Evolutionary conservation across 2,797 vertebrate species (phyloP).

Genomic region (Rhodeus uyekii): DNA sequence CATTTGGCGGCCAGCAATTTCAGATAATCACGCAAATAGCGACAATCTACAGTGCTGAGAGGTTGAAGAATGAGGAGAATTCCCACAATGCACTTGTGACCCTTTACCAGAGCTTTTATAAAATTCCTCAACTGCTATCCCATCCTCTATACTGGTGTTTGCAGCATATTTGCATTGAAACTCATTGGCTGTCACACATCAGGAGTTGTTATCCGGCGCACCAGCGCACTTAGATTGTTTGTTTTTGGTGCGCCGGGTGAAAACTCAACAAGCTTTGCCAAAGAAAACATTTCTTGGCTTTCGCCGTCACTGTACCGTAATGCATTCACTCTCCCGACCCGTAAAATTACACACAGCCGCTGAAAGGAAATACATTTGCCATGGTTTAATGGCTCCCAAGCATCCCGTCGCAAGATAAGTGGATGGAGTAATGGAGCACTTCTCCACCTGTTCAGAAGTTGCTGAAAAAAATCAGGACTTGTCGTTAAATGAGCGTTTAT

Average conservation of each 20-base stretch:
- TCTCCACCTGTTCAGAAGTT: conserved; percentile 39
- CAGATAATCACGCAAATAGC: conserved; percentile 23
- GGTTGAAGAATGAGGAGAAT: conserved; percentile 10
- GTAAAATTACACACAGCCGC: conserved; percentile 51
- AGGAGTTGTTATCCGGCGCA: conserved; percentile 66
- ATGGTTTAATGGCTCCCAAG: conserved; percentile 45
- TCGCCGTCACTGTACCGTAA: conserved; percentile 42
- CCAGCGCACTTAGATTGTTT: conserved; percentile 64
- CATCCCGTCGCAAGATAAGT: conserved; percentile 41
- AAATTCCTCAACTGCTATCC: conserved; percentile 46
- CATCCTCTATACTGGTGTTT: conserved; percentile 57
- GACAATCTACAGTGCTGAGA: conserved; percentile 11
- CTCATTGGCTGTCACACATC: conserved; percentile 46
- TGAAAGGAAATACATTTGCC: conserved; percentile 52
- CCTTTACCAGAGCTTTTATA: conserved; percentile 1
- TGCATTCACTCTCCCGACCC: conserved; percentile 22
- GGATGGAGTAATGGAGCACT: conserved; percentile 32
- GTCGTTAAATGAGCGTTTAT: neutral
- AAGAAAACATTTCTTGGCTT: conserved; percentile 77
- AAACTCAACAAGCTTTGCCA: conserved; percentile 76
- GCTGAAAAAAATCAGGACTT: neutral
- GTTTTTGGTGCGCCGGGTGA: conserved; percentile 61
- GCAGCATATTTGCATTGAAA: conserved; percentile 63
- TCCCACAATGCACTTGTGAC: conserved; percentile 38
- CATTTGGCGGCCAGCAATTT: conserved; percentile 31